These are phyloP conservation scores for Pseudorasbora parva DNA, from an alignment of 2,113 vertebrate genomes.

Conservation along the genomic window DNA sequence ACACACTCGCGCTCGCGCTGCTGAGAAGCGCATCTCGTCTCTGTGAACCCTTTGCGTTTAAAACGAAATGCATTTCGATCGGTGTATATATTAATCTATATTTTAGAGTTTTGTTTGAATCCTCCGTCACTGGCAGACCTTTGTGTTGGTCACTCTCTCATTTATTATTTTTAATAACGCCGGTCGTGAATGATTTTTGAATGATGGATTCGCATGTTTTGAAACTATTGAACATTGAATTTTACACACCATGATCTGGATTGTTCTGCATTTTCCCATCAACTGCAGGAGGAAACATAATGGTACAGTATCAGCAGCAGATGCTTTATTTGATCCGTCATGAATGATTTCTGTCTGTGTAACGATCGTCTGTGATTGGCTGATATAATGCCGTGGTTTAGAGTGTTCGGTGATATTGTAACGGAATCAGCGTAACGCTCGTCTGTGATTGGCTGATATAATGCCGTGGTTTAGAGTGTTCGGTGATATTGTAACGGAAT, in stretches of 20 bases:
- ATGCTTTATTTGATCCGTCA: neutral
- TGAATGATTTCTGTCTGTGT: neutral
- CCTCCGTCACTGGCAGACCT: neutral
- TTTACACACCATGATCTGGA: neutral
- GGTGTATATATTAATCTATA: neutral
- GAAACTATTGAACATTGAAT: neutral
- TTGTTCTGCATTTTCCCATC: no score
- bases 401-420: no score
- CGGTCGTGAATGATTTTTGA: neutral
- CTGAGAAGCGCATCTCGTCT: neutral
- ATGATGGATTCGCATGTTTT: neutral
- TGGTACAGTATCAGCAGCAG: slow-evolving; percentile 13
- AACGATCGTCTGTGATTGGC: neutral
- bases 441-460: no score
- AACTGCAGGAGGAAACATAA: neutral
- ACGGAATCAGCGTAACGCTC: no score
- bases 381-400: neutral
- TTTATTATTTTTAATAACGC: neutral
- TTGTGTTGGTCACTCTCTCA: neutral
- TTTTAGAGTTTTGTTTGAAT: neutral
- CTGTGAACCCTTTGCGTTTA: neutral
- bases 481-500: no score
- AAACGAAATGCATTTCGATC: neutral
- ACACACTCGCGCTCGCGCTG: neutral
- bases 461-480: no score